Percentiles rank a stretch among this genome's conserved stretches.
Conservation (phyloP, 1,140 invertebrate genomes). For the Choristoneura fumiferana region DNA sequence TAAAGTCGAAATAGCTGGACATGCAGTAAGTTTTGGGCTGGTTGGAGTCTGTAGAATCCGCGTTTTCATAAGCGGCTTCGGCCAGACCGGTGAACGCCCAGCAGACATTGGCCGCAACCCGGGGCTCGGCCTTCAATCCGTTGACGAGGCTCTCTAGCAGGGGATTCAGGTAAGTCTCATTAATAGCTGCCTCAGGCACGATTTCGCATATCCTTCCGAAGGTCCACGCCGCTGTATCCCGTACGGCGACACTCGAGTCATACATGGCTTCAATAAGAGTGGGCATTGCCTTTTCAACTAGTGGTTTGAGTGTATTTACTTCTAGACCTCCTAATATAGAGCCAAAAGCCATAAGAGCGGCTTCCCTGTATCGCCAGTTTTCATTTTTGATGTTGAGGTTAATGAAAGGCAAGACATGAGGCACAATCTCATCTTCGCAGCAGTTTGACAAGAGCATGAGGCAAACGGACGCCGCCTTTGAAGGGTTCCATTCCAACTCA, state of each 20-base stretch:
- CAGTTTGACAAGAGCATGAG: slow-evolving; percentile 98
- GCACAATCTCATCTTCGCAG: slow-evolving; percentile 98
- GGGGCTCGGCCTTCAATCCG: slow-evolving; percentile 93
- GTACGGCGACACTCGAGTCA: slow-evolving; percentile 94
- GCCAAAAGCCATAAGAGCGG: slow-evolving; percentile 99
- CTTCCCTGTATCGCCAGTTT: slow-evolving; percentile 97
- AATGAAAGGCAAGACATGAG: slow-evolving; percentile 97
- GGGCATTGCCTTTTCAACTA: slow-evolving; percentile 98
- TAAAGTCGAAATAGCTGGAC: slow-evolving; percentile 95
- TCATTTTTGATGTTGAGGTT: slow-evolving; percentile 95
- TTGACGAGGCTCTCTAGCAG: slow-evolving; percentile 94
- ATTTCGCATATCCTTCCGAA: slow-evolving; percentile 98
- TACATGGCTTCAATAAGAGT: slow-evolving; percentile 96
- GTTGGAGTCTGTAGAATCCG: slow-evolving; percentile 82
- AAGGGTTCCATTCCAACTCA: slow-evolving; percentile 99
- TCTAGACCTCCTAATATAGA: slow-evolving; percentile 97
- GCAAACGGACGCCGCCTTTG: slow-evolving; percentile 99
- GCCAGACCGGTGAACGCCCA: slow-evolving; percentile 99
- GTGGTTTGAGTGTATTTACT: slow-evolving; percentile 89
- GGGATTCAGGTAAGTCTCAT: slow-evolving; percentile 89
- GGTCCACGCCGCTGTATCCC: slow-evolving; percentile 99
- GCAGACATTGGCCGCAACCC: slow-evolving; percentile 99
- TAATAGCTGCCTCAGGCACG: slow-evolving; percentile 97
- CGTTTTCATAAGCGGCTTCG: slow-evolving; percentile 96
- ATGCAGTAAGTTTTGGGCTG: slow-evolving; percentile 96